These are phyloP conservation scores for Hydrotaea cyrtoneurina DNA, from an alignment of 2,888 invertebrate genomes.

Conservation along the genomic window DNA sequence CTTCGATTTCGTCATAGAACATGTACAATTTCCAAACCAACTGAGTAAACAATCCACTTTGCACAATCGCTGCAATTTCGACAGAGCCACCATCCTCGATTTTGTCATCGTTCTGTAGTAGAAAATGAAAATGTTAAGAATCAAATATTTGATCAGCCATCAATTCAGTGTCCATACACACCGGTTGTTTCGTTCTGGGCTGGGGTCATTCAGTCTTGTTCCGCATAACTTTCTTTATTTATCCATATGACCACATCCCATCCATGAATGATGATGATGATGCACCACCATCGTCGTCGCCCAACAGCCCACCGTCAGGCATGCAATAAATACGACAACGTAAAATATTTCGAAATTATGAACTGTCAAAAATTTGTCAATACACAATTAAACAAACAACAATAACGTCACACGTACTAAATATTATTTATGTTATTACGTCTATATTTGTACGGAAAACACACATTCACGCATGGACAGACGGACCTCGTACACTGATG, in stretches of 20 bases:
- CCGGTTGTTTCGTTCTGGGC: too few relatives aligned
- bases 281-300: background rate
- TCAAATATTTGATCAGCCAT: too few relatives aligned
- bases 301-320: constrained; percentile 23
- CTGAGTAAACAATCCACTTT: too few relatives aligned
- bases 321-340: background rate
- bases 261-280: background rate
- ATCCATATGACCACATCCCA: background rate
- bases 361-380: constrained; percentile 56
- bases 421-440: constrained; percentile 3
- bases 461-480: background rate
- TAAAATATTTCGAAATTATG: constrained; percentile 15
- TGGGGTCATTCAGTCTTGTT: background rate
- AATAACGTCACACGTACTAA: background rate
- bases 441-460: background rate
- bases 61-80: too few relatives aligned
- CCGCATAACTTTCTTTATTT: background rate
- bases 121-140: too few relatives aligned
- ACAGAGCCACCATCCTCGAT: too few relatives aligned
- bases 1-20: too few relatives aligned
- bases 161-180: too few relatives aligned
- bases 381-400: constrained; percentile 5
- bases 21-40: too few relatives aligned
- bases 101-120: too few relatives aligned
- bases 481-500: background rate